Evolutionary conservation across 2,797 vertebrate genomes (phyloP).

Genomic region (Paratrypauchen microcephalus): DNA sequence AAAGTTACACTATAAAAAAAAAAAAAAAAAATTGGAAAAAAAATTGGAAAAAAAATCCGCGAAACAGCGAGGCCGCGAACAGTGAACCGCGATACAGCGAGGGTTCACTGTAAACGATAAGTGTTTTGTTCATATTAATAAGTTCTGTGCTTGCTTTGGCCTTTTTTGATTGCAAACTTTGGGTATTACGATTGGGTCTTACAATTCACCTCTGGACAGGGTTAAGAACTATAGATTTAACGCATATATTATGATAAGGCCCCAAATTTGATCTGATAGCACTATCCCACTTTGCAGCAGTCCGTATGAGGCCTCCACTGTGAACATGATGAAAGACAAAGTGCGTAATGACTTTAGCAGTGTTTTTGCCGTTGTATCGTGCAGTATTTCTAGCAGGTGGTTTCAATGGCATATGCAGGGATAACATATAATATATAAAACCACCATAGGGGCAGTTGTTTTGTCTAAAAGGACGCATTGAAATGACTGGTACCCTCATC

Average conservation of each 20-base stretch:
- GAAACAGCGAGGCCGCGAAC: no score
- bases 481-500: constrained; percentile 25
- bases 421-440: constrained; percentile 34
- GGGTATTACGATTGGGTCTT: constrained; percentile 42
- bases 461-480: constrained; percentile 29
- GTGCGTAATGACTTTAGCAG: constrained; percentile 73
- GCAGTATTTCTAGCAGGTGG: constrained; percentile 68
- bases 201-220: constrained; percentile 53
- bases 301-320: constrained; percentile 49
- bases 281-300: constrained; percentile 37
- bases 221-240: constrained; percentile 65
- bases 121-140: no score
- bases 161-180: constrained; percentile 65
- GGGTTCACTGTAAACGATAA: no score
- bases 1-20: no score
- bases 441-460: constrained; percentile 44
- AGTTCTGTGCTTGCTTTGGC: constrained; percentile 19
- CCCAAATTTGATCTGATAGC: constrained; percentile 53
- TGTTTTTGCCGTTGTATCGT: constrained; percentile 43
- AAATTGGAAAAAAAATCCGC: no score
- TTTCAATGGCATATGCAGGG: constrained; percentile 48
- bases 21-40: no score
- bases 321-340: constrained; percentile 69
- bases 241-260: constrained; percentile 60
- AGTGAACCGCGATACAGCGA: no score